Evolutionary conservation across 2,888 invertebrate species (phyloP).

Genomic region (Noctua pronuba): DNA sequence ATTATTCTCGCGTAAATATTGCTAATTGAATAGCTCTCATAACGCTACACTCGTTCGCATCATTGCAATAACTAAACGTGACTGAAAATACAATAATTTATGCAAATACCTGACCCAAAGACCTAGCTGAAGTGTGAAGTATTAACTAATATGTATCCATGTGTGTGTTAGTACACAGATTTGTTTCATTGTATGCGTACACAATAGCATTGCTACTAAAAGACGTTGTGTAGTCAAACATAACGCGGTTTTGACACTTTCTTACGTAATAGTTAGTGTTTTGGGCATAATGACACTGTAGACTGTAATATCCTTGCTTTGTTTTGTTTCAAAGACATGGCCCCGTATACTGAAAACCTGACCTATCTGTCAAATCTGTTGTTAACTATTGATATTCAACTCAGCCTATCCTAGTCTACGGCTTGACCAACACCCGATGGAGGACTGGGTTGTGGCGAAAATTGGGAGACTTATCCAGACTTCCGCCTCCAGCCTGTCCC

Average conservation of each 20-base stretch:
- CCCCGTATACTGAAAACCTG: background rate
- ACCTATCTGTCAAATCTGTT: background rate
- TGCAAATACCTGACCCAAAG: constrained; percentile 70
- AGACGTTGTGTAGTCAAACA: constrained; percentile 42
- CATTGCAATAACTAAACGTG: constrained; percentile 49
- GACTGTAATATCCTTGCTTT: constrained; percentile 29
- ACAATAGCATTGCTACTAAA: constrained; percentile 60
- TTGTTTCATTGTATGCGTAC: constrained; percentile 37
- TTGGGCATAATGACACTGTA: constrained; percentile 29
- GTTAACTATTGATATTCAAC: background rate
- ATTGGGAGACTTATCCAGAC: background rate
- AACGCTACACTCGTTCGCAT: constrained; percentile 28
- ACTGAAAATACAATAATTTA: constrained; percentile 53
- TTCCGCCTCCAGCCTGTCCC: background rate
- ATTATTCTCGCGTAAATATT: constrained; percentile 45
- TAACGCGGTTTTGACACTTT: constrained; percentile 35
- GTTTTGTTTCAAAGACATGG: constrained; percentile 1
- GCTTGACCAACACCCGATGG: background rate
- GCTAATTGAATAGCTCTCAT: constrained; percentile 33
- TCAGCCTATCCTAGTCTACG: background rate
- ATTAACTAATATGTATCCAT: constrained; percentile 44
- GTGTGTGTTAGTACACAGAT: constrained; percentile 7
- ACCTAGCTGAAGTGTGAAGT: constrained; percentile 55
- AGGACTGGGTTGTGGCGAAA: background rate
- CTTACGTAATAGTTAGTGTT: constrained; percentile 48